Evolutionary conservation across 2,888 invertebrate species (phyloP), one percentile per base, ranked within the genome.

Genomic region (Thumatha senex): DNA sequence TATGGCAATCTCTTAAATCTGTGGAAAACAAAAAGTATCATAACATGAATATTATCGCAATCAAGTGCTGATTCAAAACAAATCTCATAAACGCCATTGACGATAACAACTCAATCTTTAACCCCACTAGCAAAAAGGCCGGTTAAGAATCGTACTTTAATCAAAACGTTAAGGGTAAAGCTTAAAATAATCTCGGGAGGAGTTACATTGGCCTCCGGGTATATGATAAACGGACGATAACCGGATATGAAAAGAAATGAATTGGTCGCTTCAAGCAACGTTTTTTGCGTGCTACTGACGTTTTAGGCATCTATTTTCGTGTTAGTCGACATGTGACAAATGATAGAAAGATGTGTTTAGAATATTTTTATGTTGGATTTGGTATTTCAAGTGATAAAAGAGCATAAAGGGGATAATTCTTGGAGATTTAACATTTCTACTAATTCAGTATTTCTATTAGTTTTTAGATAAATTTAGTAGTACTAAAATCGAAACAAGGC

Each of bases 161-260:
- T 87, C 86, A 88, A 5, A 79, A 88, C 76, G 79, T 83, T 84
- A 81, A 85, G 85, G 85, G 82, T 83, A 79, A 77, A 78, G 76
- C 84, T 87, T 87, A 84, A 86, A 87, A 88, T 88, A 87, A 88
- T 87, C 86, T 87, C 71, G 78, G 74, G 70, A 72, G 80, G 75
- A 80, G 81, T 83, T 76, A 82, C 77, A 78, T 70, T 64, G 63
- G 78, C 80, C 88, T 78, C 73, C 72, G 73, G 83, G 87, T 86
- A 77, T 79, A 87, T 88, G 89, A 90, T 89, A 86, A 89, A 88
- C 82, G 78, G 80, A 70, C 80, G 87, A 90, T 90, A 89, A 86
- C 84, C 82, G 83, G 84, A 85, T 87, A 88, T 86, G 82, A 79
- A 82, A 74, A 80, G 77, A 83, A 85, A 85, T 84, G 86, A 88